A percentile compares a stretch with the other conserved stretches of the same genome.
phyloP scores from a whole-genome alignment of 2,797 vertebrate genomes.

The Crocodylus rhombifer region DNA sequence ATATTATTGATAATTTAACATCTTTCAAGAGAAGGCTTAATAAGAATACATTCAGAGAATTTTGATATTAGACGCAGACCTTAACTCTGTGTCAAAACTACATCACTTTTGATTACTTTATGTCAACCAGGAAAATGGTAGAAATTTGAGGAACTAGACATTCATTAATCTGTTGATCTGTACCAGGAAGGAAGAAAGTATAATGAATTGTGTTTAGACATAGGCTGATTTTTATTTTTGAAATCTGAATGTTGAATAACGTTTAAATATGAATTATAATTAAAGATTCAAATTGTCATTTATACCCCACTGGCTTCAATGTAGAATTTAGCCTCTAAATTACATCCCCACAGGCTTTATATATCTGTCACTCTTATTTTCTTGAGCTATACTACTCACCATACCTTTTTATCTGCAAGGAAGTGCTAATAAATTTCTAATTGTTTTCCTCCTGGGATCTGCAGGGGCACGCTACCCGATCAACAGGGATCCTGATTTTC shows the following conservation, averaged over 20 bases:
- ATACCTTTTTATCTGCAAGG: not conserved
- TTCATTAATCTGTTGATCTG: not conserved
- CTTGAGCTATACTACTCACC: not conserved
- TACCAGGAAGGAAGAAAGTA: not conserved
- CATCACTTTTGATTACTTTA: not conserved
- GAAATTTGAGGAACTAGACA: not conserved
- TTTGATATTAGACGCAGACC: not conserved
- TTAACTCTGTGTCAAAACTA: not conserved
- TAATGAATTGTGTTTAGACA: not conserved
- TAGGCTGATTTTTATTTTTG: not conserved
- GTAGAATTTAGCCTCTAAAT: not conserved
- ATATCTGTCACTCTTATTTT: not conserved
- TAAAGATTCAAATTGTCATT: not conserved
- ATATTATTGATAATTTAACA: not conserved
- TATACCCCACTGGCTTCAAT: rapidly evolving
- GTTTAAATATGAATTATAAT: not conserved
- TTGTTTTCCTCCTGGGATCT: not conserved
- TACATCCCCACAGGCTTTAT: not conserved
- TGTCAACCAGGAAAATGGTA: rapidly evolving
- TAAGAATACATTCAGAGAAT: not conserved
- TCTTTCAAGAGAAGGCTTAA: not conserved
- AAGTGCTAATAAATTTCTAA: not conserved
- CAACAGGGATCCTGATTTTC: not conserved
- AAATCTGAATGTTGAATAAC: not conserved
- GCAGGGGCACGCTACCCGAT: not conserved